Percentiles rank a stretch among this genome's conserved stretches.
These are phyloP conservation scores for Cheilosia variabilis DNA, from an alignment of 2,888 invertebrate species.

Conservation along the genomic window DNA sequence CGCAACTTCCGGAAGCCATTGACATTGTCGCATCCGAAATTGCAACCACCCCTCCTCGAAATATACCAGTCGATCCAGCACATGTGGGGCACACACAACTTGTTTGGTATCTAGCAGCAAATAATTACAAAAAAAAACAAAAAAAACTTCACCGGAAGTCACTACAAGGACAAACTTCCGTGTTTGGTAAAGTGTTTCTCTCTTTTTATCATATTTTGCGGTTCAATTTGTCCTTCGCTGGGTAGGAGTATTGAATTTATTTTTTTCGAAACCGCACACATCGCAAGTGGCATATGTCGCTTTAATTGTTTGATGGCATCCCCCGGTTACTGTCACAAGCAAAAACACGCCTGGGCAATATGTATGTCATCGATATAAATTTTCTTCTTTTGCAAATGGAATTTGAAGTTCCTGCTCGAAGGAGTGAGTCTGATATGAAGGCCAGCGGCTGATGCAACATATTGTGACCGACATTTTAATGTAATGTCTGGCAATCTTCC, in stretches of 20 bases:
- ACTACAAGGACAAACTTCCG: conserved; percentile 73
- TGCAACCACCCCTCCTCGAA: not conserved
- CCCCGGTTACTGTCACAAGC: not conserved
- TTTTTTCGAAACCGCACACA: conserved; percentile 42
- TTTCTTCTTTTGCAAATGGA: conserved; percentile 26
- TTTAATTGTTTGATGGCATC: conserved; percentile 36
- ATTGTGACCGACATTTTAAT: conserved; percentile 72
- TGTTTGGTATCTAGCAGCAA: not conserved
- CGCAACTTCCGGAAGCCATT: conserved; percentile 4
- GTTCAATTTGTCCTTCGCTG: conserved; percentile 60
- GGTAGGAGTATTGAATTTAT: conserved; percentile 54
- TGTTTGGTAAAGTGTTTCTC: conserved; percentile 17
- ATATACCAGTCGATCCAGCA: not conserved
- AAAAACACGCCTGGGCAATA: conserved; percentile 23
- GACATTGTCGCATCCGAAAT: not conserved
- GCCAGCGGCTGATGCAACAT: conserved; percentile 47
- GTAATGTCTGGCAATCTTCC: conserved; percentile 69
- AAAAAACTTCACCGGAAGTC: conserved; percentile 63
- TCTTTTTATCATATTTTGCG: conserved; percentile 35
- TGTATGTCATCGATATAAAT: conserved; percentile 36
- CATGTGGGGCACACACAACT: conserved; percentile 19
- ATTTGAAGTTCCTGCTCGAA: not conserved
- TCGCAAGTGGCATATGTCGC: conserved; percentile 54
- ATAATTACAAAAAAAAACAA: conserved; percentile 21
- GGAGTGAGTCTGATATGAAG: conserved; percentile 31